Evolutionary conservation across 2,113 vertebrate genomes (phyloP), one percentile per base, ranked within the genome.

Genomic region (Hirundichthys speculiger): DNA sequence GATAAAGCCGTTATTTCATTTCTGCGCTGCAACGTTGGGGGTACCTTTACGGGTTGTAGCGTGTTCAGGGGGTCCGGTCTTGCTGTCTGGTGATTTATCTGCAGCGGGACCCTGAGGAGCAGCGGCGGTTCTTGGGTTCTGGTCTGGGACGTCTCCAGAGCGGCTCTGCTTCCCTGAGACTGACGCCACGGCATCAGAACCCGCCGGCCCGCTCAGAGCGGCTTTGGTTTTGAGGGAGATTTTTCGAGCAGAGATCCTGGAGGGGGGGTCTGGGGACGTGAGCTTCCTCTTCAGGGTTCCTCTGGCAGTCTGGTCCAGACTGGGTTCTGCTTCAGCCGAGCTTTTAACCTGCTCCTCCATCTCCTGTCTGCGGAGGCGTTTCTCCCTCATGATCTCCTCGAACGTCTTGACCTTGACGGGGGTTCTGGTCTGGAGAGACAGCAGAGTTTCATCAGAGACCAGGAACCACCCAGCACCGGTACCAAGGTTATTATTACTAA

Each of bases 361-460:
- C 56, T 91, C 90, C 1, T 90, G 92, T 13, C 91, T 94, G 38
- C 93, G 92, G 0, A 92, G 86, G 0, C 77, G 89, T 22, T 97
- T 97, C 81, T 97, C 96, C 61, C 73, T 89, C 89, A 92, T 88
- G 50, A 95, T 93, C 77, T 95, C 95, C 47, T 98, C 94, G 58
- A 94, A 92, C 50, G 89, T 96, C 88, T 95, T 97, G n/a, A 94
- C 93, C 57, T 93, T 93, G 47, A 94, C 74, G 18, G 77, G 79
- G 9, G 75, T 80, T 20, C 65, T 58, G 13, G 56, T 30, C 91
- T 89, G 24, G 2, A 79, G 25, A 55, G 39, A 66, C 2, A n/a
- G 65, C 45, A 10, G 27, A 11, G 39, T 46, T 1, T 41, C 10
- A 20, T 56, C 6, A 55, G 20, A 14, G 22, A 19, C 16, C 8